Evolutionary conservation across 1,140 invertebrate species (phyloP).

Genomic region (Asbolus verrucosus): DNA sequence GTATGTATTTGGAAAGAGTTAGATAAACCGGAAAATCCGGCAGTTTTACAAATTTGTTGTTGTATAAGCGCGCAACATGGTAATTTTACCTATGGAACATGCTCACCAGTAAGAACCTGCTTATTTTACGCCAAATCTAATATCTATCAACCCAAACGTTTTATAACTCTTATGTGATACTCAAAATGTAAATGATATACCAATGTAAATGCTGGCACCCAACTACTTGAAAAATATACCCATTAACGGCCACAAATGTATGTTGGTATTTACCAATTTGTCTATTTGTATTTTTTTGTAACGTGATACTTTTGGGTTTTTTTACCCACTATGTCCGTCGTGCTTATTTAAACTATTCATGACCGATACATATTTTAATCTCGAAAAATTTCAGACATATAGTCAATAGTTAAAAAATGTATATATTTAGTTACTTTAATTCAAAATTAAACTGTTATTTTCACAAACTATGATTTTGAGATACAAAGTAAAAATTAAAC

Average conservation of each 20-base stretch:
- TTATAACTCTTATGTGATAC: background rate
- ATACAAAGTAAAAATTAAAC: no score
- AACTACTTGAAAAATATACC: conserved; percentile 40
- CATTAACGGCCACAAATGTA: conserved; percentile 15
- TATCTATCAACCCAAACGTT: conserved; percentile 31
- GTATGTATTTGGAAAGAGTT: no score
- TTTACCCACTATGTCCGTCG: no score
- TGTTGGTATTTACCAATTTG: conserved; percentile 21
- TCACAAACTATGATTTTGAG: no score
- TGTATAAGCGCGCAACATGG: background rate
- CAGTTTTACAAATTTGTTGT: conserved; percentile 5
- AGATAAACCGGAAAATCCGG: background rate
- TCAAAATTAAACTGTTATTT: no score
- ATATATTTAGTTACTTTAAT: no score
- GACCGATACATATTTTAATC: no score
- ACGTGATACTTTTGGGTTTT: conserved; percentile 17
- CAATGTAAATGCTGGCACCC: conserved; percentile 29
- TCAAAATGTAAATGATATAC: conserved; percentile 31
- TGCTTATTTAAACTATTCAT: no score
- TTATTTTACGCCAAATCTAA: conserved; percentile 43
- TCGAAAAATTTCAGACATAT: no score
- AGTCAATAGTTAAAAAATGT: no score
- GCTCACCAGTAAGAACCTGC: conserved; percentile 12
- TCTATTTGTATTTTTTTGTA: conserved; percentile 1
- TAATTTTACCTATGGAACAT: background rate